phyloP scores from a whole-genome alignment of 2,888 invertebrate species.

The Psylliodes chrysocephalus region DNA sequence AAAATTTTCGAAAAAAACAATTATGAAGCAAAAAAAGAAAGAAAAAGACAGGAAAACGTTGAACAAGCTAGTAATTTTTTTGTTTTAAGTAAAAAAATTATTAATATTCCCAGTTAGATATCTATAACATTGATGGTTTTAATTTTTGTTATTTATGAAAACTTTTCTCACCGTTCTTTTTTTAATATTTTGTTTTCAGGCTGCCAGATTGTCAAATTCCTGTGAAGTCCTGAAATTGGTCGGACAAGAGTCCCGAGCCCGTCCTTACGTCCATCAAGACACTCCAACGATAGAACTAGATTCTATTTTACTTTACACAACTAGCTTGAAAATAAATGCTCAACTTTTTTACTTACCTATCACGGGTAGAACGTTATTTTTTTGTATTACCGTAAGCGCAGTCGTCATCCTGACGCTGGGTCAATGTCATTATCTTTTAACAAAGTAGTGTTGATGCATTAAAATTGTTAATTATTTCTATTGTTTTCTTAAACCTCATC shows the following conservation, averaged over 20 bases:
- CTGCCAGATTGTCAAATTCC: constrained; percentile 78
- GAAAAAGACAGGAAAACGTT: too few species aligned
- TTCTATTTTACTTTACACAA: constrained; percentile 80
- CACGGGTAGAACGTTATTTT: constrained; percentile 74
- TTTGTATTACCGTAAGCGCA: constrained; percentile 70
- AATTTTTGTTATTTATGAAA: too few species aligned
- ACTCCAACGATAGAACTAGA: constrained; percentile 80
- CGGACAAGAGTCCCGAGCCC: constrained; percentile 81
- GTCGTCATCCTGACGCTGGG: constrained; percentile 75
- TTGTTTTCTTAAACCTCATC: too few species aligned
- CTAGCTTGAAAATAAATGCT: constrained; percentile 79
- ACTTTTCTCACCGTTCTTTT: too few species aligned
- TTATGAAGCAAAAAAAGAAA: too few species aligned
- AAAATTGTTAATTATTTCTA: too few species aligned
- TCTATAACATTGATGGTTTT: too few species aligned
- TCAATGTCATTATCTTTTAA: constrained; percentile 63
- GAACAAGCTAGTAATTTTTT: too few species aligned
- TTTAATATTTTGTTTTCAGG: constrained; percentile 66
- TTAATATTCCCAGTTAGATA: too few species aligned
- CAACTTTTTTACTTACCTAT: constrained; percentile 80
- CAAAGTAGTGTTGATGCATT: neutral
- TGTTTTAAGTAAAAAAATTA: too few species aligned
- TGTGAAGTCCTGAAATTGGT: constrained; percentile 78
- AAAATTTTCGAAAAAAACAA: too few species aligned
- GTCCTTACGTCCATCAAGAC: constrained; percentile 84